These are phyloP conservation scores for Drosophila anomalipes DNA, from an alignment of 2,888 invertebrate species.

Conservation along the genomic window DNA sequence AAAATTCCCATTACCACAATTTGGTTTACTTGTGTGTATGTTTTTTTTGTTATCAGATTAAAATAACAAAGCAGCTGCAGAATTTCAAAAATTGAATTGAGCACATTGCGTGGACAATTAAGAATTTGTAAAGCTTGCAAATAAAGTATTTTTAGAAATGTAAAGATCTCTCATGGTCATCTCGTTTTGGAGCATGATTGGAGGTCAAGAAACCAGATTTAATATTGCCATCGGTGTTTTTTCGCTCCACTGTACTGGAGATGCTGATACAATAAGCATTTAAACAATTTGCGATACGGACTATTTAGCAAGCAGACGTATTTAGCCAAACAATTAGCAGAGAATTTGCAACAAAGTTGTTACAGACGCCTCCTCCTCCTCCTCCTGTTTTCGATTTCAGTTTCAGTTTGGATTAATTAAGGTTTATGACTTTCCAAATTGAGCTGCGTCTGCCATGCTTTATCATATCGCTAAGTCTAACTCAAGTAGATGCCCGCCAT, in stretches of 20 bases:
- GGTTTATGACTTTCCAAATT: conserved; percentile 48
- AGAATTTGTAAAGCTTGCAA: conserved; percentile 19
- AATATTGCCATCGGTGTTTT: conserved; percentile 11
- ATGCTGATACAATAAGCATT: neutral
- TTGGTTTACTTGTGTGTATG: neutral
- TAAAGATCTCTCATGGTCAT: conserved; percentile 27
- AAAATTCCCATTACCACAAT: conserved; percentile 2
- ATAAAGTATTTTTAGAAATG: conserved; percentile 21
- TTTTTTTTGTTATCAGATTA: neutral
- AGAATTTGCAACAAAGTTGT: conserved; percentile 20
- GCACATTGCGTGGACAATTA: conserved; percentile 13
- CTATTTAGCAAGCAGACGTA: conserved; percentile 27
- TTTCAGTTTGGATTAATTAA: conserved; percentile 56
- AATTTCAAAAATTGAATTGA: neutral
- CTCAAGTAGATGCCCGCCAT: neutral
- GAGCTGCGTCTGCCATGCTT: conserved; percentile 48
- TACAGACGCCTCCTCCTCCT: neutral
- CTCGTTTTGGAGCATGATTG: conserved; percentile 27
- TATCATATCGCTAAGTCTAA: conserved; percentile 51
- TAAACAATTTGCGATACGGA: conserved; percentile 14
- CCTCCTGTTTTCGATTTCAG: conserved; percentile 9
- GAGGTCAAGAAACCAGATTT: conserved; percentile 48
- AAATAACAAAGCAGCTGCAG: neutral
- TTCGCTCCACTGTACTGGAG: neutral
- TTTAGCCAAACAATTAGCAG: conserved; percentile 62